Evolutionary conservation across 1,140 invertebrate genomes (phyloP), one percentile per base, ranked within the genome.

Genomic region (Samia ricini): DNA sequence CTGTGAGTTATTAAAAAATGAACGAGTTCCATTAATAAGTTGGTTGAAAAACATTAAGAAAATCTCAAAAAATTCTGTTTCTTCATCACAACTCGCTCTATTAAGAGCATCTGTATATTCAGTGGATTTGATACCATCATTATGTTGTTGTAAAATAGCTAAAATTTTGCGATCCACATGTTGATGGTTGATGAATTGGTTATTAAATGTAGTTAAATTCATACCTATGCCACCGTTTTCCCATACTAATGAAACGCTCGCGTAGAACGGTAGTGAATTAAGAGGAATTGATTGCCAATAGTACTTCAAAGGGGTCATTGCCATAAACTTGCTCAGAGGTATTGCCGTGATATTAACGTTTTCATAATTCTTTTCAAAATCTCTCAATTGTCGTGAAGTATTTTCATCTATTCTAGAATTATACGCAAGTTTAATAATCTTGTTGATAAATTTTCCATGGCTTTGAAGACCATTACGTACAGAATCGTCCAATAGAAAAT

Each of bases 271-370:
- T 24, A 89, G 60, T 56, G 81, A 81, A 5, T 36, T 56, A 3
- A 61, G 21, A 12, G 85, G 81, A 65, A 87, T 79, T 21, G 59
- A 66, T 61, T 63, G 83, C 87, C 87, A 89, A 51, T 77, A 81
- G 63, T 76, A 79, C 56, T 62, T 73, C 26, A 83, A 62, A 1
- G 84, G 84, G 15, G 87, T 89, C 60, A 59, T 70, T 50, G 77
- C 70, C 85, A 88, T 87, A 57, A 77, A 88, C 48, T 81, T 81
- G 59, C 75, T 81, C 8, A 89, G 61, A 36, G 66, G 29, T 63
- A 83, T 74, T 51, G 84, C 55, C 22, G 72, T 85, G 15, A 87
- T 72, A 52, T 89, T 86, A 0, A 87, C 70, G 63, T 87, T 89
- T 55, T 71, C 65, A 60, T 80, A 73, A 51, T 65, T 79, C 56